phyloP scores from a whole-genome alignment of 2,113 vertebrate genomes.

The Oncorhynchus nerka region DNA sequence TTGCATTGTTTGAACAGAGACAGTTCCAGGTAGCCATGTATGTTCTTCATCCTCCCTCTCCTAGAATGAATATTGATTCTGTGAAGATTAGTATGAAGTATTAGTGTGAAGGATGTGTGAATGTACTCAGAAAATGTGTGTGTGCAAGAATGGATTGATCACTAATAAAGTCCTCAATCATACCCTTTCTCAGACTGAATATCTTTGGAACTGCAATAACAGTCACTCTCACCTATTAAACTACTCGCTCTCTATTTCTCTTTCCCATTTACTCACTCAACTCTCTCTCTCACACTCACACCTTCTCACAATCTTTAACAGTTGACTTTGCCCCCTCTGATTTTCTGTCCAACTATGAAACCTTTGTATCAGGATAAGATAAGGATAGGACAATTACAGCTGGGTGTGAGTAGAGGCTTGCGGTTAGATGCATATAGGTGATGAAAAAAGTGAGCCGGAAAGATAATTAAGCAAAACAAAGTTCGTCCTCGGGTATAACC shows the following conservation, averaged over 20 bases:
- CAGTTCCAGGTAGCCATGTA: too few species aligned
- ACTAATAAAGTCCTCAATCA: not conserved
- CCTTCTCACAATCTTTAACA: not conserved
- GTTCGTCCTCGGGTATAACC: not conserved
- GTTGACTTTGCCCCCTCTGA: not conserved
- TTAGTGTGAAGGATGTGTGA: not conserved
- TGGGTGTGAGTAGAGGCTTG: too few species aligned
- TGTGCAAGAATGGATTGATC: not conserved
- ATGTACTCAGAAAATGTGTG: not conserved
- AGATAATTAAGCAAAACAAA: too few species aligned
- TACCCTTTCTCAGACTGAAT: not conserved
- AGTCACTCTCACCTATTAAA: not conserved
- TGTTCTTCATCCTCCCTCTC: too few species aligned
- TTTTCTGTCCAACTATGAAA: too few species aligned
- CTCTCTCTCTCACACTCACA: not conserved
- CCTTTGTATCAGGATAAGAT: too few species aligned
- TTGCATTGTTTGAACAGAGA: too few species aligned
- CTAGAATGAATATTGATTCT: not conserved
- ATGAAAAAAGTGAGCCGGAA: not conserved
- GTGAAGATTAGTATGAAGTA: not conserved
- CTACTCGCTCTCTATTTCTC: not conserved
- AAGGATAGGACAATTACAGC: too few species aligned
- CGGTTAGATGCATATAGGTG: not conserved
- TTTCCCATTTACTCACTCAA: not conserved
- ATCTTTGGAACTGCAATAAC: conserved; percentile 1